Evolutionary conservation across 1,140 invertebrate genomes (phyloP), one percentile per base, ranked within the genome.

Genomic region (Adelges cooleyi): DNA sequence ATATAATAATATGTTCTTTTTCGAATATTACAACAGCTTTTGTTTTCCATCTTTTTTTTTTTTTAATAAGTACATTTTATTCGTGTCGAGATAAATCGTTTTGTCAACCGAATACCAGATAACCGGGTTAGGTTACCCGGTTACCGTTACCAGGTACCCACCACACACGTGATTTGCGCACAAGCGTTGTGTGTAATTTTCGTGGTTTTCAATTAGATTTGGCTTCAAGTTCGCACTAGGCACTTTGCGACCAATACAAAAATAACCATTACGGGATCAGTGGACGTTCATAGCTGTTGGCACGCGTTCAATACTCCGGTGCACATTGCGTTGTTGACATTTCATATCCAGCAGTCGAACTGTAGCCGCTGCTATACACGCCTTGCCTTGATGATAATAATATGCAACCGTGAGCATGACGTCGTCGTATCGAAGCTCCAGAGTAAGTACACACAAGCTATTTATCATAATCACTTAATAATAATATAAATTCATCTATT

Each of bases 321-420:
- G 56, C 56, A 62, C 56, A 62, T 62, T 62, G 56, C 56, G 56
- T 62, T 62, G 56, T 62, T 62, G 56, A 62, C 56, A 62, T 62
- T 62, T 62, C 27, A 18, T 62, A 33, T 62, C 40, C 40, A 62
- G 56, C 56, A 62, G 56, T 48, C 42, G 56, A 33, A 62, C 56
- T 33, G 42, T 33, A 46, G 40, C 17, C n/a, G n/a, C n/a, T n/a
- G n/a, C n/a, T n/a, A n/a, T 15, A 9, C 20, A 46, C 27, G 25
- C 46, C 42, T 48, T 46, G 25, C 46, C 42, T 48, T 46, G 42
- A 62, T 62, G 27, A 62, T 46, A 25, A 62, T 62, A 29, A 62
- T 62, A 62, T 62, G 56, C 38, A 33, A 42, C 27, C 44, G 10
- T 48, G 33, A 62, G 27, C 56, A 62, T 62, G 56, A 27, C 56